A percentile compares a stretch with the other conserved stretches of the same genome.
Conservation (phyloP, 2,113 vertebrate species). For the Numida meleagris region DNA sequence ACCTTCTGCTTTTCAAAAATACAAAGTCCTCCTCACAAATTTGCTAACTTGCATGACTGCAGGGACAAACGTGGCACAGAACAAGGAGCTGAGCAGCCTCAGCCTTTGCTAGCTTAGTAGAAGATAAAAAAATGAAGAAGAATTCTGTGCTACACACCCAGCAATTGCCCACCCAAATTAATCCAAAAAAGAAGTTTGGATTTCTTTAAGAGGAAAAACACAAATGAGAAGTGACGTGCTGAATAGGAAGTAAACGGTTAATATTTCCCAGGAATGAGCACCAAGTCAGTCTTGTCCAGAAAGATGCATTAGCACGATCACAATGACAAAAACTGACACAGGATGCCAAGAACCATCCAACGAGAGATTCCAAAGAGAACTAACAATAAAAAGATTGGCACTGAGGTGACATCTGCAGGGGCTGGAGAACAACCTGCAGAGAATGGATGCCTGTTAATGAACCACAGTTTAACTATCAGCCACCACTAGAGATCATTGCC, state of each 20-base stretch:
- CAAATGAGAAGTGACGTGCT: not conserved
- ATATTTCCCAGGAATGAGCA: not conserved
- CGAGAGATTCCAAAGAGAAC: not conserved
- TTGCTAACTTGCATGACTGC: not conserved
- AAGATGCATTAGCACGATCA: not conserved
- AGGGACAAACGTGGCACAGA: not conserved
- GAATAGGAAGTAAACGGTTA: not conserved
- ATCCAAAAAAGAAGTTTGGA: not conserved
- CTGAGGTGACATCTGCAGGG: not conserved
- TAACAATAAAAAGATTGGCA: not conserved
- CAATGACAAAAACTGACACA: not conserved
- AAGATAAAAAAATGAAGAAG: not conserved
- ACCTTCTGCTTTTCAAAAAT: not conserved
- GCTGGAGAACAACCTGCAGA: not conserved
- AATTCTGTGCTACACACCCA: accelerated
- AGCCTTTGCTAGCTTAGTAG: not conserved
- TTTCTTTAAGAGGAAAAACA: not conserved
- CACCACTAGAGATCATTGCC: not conserved
- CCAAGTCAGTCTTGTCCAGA: not conserved
- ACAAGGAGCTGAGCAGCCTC: not conserved
- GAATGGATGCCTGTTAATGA: not conserved
- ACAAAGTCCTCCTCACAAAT: not conserved
- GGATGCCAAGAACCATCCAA: not conserved
- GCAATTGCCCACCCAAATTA: not conserved
- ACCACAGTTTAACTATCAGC: not conserved